Conservation (phyloP, 1,140 invertebrate species). For the Saccostrea glomerata region DNA sequence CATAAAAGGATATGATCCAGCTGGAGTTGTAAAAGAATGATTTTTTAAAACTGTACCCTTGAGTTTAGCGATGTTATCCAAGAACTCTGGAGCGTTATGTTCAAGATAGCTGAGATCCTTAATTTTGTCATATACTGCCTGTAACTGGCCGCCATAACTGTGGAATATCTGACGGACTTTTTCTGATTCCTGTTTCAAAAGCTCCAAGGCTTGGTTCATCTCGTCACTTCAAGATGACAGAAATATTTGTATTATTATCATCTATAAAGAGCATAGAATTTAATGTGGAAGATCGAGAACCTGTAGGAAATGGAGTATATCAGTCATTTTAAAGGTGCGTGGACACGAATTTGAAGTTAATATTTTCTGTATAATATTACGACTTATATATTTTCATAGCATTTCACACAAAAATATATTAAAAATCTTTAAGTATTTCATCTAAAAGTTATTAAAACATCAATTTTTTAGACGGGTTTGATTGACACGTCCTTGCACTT, state of each 20-base stretch:
- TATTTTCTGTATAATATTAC: no score
- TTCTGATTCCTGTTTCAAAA: constrained; percentile 34
- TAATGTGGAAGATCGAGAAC: not conserved
- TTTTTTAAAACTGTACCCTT: constrained; percentile 21
- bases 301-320: not conserved
- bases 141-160: constrained; percentile 32
- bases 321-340: not conserved
- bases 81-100: constrained; percentile 10
- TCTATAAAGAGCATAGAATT: no score
- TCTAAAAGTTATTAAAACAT: no score
- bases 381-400: no score
- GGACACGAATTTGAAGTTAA: no score
- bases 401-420: no score
- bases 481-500: no score
- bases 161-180: constrained; percentile 35
- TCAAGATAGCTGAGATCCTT: constrained; percentile 16
- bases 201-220: constrained; percentile 38
- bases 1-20: no score
- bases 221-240: not conserved
- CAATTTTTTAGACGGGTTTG: no score
- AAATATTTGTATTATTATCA: not conserved
- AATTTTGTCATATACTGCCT: constrained; percentile 39
- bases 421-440: no score
- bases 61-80: constrained; percentile 14
- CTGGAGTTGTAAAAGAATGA: no score